These are phyloP conservation scores for Cryptoblepharus egeriae DNA, from an alignment of 2,797 vertebrate species.

Conservation along the genomic window DNA sequence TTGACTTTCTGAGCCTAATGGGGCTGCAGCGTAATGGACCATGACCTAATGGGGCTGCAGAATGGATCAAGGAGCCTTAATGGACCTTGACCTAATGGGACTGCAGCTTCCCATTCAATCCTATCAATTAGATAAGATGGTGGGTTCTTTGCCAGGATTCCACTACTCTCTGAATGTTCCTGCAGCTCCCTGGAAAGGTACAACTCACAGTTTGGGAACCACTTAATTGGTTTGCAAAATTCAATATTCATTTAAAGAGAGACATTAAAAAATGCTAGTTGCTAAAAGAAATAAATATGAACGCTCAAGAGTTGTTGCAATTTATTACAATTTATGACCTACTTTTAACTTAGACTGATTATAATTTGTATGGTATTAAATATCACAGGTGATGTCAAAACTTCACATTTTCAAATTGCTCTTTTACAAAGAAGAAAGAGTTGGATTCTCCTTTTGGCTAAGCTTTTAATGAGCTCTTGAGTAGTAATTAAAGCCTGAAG, in stretches of 20 bases:
- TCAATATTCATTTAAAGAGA: background rate
- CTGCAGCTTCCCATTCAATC: too few relatives aligned
- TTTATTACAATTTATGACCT: background rate
- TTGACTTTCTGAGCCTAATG: too few relatives aligned
- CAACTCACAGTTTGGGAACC: too few relatives aligned
- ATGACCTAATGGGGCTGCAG: too few relatives aligned
- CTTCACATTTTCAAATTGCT: constrained; percentile 9
- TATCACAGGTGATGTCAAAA: constrained; percentile 25
- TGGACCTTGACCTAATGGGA: too few relatives aligned
- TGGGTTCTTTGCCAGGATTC: too few relatives aligned
- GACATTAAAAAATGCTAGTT: background rate
- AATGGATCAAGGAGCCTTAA: too few relatives aligned
- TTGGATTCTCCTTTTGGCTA: constrained; percentile 19
- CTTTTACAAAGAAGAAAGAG: background rate
- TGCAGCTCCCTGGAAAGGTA: too few relatives aligned
- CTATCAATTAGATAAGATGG: too few relatives aligned
- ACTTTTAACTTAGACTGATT: background rate
- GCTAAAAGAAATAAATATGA: background rate
- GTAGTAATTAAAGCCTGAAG: constrained; percentile 54
- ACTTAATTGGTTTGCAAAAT: constrained; percentile 15
- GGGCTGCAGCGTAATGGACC: too few relatives aligned
- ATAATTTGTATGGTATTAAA: background rate
- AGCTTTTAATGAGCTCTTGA: constrained; percentile 56
- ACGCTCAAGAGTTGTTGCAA: background rate
- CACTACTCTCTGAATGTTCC: too few relatives aligned